Conservation (phyloP, 2,888 invertebrate genomes). For the Philhelius pedissequus region DNA sequence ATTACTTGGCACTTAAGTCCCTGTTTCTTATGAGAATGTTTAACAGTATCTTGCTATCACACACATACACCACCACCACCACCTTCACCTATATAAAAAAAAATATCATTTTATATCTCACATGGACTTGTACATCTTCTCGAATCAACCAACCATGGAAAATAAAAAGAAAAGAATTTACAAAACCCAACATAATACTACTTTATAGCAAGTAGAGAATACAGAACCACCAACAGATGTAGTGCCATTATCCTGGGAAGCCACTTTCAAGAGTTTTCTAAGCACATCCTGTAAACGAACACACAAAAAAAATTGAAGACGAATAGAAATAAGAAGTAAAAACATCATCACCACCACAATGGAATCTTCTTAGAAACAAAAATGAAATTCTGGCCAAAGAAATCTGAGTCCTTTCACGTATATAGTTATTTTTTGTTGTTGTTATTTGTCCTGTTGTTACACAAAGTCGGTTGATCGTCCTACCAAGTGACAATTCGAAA, state of each 20-base stretch:
- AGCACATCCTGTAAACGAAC: background rate
- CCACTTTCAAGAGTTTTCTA: constrained; percentile 24
- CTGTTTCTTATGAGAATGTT: constrained; percentile 37
- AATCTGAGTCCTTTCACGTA: constrained; percentile 21
- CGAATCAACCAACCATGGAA: background rate
- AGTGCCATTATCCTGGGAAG: constrained; percentile 32
- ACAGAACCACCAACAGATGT: constrained; percentile 38
- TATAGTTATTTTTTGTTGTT: background rate
- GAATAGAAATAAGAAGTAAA: background rate
- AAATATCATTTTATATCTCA: background rate
- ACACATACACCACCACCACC: background rate
- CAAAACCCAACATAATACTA: constrained; percentile 26
- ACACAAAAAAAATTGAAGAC: background rate
- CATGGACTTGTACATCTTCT: background rate
- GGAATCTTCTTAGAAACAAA: background rate
- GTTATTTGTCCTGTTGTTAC: background rate
- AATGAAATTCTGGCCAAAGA: background rate
- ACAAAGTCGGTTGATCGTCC: background rate
- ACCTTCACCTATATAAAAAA: background rate
- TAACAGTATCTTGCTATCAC: constrained; percentile 19
- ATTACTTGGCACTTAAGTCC: constrained; percentile 54
- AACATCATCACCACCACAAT: background rate
- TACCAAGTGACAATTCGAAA: background rate
- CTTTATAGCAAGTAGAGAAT: constrained; percentile 25
- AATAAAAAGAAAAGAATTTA: background rate